Percentiles rank a stretch among this genome's conserved stretches.
Evolutionary conservation across 2,888 invertebrate genomes (phyloP).

Genomic region (Orthosia gracilis): DNA sequence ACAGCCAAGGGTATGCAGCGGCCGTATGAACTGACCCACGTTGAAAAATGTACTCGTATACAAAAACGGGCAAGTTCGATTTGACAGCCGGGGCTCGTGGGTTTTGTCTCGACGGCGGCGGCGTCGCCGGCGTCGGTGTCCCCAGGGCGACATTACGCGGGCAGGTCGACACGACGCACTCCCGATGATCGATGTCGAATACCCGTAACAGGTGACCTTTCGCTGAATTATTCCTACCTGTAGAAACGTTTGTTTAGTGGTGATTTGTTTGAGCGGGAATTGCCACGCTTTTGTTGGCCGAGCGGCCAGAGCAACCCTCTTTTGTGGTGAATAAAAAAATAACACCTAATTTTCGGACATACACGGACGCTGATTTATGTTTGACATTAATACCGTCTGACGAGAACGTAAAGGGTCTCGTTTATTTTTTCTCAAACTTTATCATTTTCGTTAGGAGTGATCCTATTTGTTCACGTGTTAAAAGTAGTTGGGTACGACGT

Average conservation of each 20-base stretch:
- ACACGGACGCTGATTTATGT: conserved; percentile 72
- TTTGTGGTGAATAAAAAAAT: conserved; percentile 77
- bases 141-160: conserved; percentile 88
- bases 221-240: conserved; percentile 89
- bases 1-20: conserved; percentile 67
- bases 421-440: conserved; percentile 63
- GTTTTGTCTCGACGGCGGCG: conserved; percentile 83
- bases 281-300: conserved; percentile 80
- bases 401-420: conserved; percentile 68
- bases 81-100: conserved; percentile 82
- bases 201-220: conserved; percentile 91
- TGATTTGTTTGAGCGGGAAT: conserved; percentile 89
- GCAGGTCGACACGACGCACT: conserved; percentile 87
- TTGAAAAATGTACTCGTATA: conserved; percentile 81
- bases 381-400: conserved; percentile 72
- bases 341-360: conserved; percentile 70
- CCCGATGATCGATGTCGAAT: conserved; percentile 91
- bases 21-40: conserved; percentile 73
- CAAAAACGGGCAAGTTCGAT: conserved; percentile 80
- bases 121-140: conserved; percentile 81
- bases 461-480: conserved; percentile 65
- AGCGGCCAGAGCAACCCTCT: conserved; percentile 71
- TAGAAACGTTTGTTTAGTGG: conserved; percentile 89
- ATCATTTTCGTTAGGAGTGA: conserved; percentile 60
- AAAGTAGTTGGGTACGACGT: conserved; percentile 45